A percentile compares a stretch with the other conserved stretches of the same genome.
Evolutionary conservation across 1,140 invertebrate species (phyloP).

Genomic region (Bombus polaris): DNA sequence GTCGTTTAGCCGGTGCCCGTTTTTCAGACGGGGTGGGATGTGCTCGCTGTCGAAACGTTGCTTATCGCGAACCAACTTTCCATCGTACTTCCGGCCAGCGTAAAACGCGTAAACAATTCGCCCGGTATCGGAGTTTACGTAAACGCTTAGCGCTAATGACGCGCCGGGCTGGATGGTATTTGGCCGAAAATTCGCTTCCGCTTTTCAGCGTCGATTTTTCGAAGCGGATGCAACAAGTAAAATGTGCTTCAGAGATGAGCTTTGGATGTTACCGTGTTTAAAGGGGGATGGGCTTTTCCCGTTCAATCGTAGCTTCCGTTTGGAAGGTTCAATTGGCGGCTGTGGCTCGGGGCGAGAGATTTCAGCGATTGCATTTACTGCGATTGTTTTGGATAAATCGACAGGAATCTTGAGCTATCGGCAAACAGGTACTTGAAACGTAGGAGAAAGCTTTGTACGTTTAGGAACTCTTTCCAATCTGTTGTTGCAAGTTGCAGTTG

Average conservation of each 20-base stretch:
- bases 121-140: slow-evolving; percentile 21
- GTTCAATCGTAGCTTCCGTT: background rate
- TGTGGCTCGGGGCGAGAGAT: background rate
- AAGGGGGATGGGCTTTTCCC: background rate
- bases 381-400: background rate
- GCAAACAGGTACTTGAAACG: too few species aligned
- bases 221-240: slow-evolving; percentile 32
- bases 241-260: background rate
- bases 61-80: slow-evolving; percentile 39
- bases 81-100: slow-evolving; percentile 31
- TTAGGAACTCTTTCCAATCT: too few species aligned
- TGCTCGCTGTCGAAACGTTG: slow-evolving; percentile 10
- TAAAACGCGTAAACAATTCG: slow-evolving; percentile 34
- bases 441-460: too few species aligned
- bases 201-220: background rate
- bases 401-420: background rate
- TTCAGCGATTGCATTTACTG: background rate
- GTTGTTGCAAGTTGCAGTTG: too few species aligned
- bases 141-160: slow-evolving; percentile 37
- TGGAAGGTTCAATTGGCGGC: background rate
- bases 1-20: background rate
- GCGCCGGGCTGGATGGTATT: background rate
- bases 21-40: too few species aligned
- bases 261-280: background rate
- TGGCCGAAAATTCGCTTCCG: slow-evolving; percentile 25